These are phyloP conservation scores for Junco hyemalis DNA, from an alignment of 2,113 vertebrate genomes.

Conservation along the genomic window DNA sequence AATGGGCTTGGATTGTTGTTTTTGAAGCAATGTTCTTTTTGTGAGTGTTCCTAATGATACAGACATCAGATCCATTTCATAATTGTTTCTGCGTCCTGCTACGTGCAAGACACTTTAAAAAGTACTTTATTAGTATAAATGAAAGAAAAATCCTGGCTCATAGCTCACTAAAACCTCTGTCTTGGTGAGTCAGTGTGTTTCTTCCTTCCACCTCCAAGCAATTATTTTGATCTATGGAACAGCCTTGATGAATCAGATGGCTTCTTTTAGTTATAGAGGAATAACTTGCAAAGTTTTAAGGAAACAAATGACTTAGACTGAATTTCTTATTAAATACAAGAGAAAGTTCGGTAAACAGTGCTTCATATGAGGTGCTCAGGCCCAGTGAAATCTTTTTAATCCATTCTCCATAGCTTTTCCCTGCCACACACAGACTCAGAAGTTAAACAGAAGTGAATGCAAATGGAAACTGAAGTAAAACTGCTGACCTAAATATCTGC, in stretches of 20 bases:
- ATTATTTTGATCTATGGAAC: slow-evolving; percentile 47
- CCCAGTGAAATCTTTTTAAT: not conserved
- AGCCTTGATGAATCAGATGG: slow-evolving; percentile 29
- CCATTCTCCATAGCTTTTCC: not conserved
- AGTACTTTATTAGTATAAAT: slow-evolving; percentile 8
- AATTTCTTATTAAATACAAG: not conserved
- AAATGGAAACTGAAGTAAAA: not conserved
- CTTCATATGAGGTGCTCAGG: not conserved
- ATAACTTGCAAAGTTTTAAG: slow-evolving; percentile 7
- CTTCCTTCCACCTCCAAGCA: slow-evolving; percentile 44
- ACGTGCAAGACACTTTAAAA: not conserved
- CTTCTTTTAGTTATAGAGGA: not conserved
- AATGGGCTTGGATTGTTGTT: not conserved
- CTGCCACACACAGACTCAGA: accelerated
- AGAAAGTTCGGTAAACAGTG: not conserved
- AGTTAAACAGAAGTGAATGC: not conserved
- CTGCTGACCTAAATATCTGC: not conserved
- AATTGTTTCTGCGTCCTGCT: slow-evolving; percentile 7
- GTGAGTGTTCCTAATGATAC: not conserved
- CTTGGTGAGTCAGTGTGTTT: slow-evolving; percentile 51
- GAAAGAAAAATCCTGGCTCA: slow-evolving; percentile 39
- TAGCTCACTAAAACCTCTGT: not conserved
- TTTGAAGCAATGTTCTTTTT: not conserved
- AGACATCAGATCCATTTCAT: not conserved
- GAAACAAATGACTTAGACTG: not conserved